Percentiles rank a stretch among this genome's conserved stretches.
Conservation (phyloP, 2,113 vertebrate genomes). For the Globicephala melas region DNA sequence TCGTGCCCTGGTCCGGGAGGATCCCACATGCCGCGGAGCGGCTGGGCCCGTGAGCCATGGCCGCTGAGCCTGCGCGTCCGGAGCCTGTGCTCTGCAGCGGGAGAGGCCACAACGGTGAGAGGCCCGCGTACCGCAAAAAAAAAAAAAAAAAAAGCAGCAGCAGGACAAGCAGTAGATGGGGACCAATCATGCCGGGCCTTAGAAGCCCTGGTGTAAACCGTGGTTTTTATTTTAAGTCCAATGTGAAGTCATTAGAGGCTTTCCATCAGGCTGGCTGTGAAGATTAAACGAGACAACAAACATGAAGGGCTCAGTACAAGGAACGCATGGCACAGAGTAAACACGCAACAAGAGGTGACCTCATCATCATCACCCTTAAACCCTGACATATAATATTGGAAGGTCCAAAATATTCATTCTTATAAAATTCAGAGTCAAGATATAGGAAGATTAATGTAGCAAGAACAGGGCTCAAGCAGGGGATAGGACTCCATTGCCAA, state of each 20-base stretch:
- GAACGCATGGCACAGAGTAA: not conserved
- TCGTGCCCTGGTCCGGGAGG: too few species aligned
- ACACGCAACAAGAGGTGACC: fast-evolving
- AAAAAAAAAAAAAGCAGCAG: not conserved
- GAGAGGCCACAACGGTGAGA: too few species aligned
- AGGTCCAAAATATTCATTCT: not conserved
- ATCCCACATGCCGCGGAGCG: not conserved
- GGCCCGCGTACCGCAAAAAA: too few species aligned
- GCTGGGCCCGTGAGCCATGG: too few species aligned
- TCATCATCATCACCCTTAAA: not conserved
- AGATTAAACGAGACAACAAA: not conserved
- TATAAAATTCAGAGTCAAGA: not conserved
- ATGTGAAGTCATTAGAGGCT: not conserved
- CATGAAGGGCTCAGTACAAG: not conserved
- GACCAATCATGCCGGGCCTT: too few species aligned
- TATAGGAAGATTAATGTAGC: not conserved
- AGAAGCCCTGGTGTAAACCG: not conserved
- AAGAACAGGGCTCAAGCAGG: not conserved
- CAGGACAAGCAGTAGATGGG: not conserved
- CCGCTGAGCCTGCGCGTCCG: too few species aligned
- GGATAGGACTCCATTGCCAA: not conserved
- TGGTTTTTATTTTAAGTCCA: not conserved
- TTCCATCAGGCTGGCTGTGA: not conserved
- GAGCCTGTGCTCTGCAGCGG: too few species aligned
- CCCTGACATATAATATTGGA: not conserved